phyloP scores from a whole-genome alignment of 2,113 vertebrate genomes.

The Nothocercus julius region DNA sequence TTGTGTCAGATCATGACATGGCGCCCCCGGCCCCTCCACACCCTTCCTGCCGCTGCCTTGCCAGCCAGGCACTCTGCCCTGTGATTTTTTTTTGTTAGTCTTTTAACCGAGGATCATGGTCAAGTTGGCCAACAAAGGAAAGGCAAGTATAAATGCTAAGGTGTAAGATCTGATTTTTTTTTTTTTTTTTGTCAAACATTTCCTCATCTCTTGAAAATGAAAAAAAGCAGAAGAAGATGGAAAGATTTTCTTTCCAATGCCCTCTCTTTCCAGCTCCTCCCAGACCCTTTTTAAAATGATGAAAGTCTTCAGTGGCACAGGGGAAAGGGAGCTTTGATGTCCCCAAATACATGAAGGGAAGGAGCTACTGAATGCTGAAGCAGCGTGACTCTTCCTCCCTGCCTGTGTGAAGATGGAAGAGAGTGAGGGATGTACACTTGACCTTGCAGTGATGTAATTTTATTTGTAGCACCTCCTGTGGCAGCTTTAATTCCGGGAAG shows the following conservation, averaged over 20 bases:
- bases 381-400: background rate
- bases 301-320: background rate
- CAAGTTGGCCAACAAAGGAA: background rate
- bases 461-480: background rate
- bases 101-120: background rate
- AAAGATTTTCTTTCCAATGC: background rate
- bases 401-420: background rate
- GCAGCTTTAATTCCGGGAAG: background rate
- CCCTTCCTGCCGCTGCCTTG: background rate
- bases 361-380: background rate
- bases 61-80: background rate
- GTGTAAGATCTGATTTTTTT: too few species aligned
- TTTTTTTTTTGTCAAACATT: background rate
- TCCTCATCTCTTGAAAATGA: background rate
- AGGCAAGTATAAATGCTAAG: background rate
- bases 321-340: background rate
- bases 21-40: background rate
- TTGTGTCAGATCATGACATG: background rate
- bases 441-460: background rate
- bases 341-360: background rate
- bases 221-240: fast-evolving
- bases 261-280: fast-evolving
- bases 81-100: fast-evolving
- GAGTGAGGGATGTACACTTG: background rate
- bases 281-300: background rate